Conservation (phyloP, 2,797 vertebrate species). For the Gymnodraco acuticeps region DNA sequence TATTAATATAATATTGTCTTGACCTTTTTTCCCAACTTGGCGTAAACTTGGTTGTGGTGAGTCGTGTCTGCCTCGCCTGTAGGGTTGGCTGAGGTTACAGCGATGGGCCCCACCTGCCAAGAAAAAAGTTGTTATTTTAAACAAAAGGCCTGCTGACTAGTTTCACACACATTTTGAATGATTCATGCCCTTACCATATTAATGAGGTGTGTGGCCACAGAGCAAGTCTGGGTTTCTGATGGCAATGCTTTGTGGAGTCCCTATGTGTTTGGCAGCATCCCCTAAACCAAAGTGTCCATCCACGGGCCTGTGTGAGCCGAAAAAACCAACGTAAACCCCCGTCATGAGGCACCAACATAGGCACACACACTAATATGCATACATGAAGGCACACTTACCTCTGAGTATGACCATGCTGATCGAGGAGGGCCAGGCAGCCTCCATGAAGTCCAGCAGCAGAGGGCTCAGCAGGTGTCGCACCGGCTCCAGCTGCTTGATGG, state of each 20-base stretch:
- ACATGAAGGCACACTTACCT: constrained; percentile 76
- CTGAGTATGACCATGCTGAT: constrained; percentile 92
- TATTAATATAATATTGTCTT: constrained; percentile 7
- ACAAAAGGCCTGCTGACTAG: neutral
- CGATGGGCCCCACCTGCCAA: constrained; percentile 90
- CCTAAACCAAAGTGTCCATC: constrained; percentile 90
- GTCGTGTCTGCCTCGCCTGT: constrained; percentile 95
- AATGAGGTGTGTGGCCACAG: constrained; percentile 91
- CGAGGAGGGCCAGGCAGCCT: constrained; percentile 92
- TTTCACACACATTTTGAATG: constrained; percentile 4
- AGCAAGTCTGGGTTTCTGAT: constrained; percentile 92
- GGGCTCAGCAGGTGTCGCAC: constrained; percentile 87
- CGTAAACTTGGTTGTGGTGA: constrained; percentile 93
- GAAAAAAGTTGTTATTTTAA: constrained; percentile 12
- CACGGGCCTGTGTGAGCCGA: constrained; percentile 84
- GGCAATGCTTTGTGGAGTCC: constrained; percentile 90
- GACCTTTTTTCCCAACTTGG: constrained; percentile 91
- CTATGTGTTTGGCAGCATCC: constrained; percentile 90
- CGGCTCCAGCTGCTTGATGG: constrained; percentile 89
- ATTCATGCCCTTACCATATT: constrained; percentile 79
- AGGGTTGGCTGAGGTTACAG: constrained; percentile 93
- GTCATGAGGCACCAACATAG: neutral
- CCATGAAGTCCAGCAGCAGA: constrained; percentile 92
- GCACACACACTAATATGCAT: constrained; percentile 1
- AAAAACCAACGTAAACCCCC: neutral